Conservation (phyloP, 2,113 vertebrate genomes). For the Falcunculus frontatus region DNA sequence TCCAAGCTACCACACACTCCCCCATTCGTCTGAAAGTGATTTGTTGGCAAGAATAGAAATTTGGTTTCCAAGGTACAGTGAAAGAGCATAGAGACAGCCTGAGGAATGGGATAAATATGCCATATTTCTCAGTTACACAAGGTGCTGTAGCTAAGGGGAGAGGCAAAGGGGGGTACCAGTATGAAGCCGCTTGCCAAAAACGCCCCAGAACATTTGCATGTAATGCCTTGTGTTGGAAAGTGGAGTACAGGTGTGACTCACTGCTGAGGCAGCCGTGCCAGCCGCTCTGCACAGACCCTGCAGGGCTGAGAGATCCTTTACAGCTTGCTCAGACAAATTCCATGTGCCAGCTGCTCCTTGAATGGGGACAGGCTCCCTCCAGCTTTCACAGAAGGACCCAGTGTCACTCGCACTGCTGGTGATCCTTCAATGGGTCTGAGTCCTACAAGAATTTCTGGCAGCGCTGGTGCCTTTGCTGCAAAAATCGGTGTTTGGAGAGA, state of each 20-base stretch:
- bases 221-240: not conserved
- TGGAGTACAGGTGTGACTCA: slow-evolving; percentile 16
- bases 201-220: not conserved
- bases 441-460: not conserved
- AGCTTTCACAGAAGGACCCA: not conserved
- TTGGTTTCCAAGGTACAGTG: slow-evolving; percentile 64
- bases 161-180: not conserved
- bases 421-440: not conserved
- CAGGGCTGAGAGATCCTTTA: not conserved
- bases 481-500: not conserved
- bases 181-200: not conserved
- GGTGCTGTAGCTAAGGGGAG: not conserved
- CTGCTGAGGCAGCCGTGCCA: not conserved
- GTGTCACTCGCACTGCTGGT: not conserved
- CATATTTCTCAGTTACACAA: slow-evolving; percentile 49
- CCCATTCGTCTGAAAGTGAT: slow-evolving; percentile 56
- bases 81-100: slow-evolving; percentile 46
- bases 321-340: not conserved
- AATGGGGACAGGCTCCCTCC: not conserved
- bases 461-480: rapidly evolving
- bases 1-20: slow-evolving; percentile 55
- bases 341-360: not conserved
- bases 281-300: not conserved
- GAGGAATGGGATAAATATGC: slow-evolving; percentile 57
- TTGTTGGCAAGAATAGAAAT: slow-evolving; percentile 68